Percentiles rank a stretch among this genome's conserved stretches.
Conservation (phyloP, 1,140 invertebrate genomes). For the Hyles vespertilio region DNA sequence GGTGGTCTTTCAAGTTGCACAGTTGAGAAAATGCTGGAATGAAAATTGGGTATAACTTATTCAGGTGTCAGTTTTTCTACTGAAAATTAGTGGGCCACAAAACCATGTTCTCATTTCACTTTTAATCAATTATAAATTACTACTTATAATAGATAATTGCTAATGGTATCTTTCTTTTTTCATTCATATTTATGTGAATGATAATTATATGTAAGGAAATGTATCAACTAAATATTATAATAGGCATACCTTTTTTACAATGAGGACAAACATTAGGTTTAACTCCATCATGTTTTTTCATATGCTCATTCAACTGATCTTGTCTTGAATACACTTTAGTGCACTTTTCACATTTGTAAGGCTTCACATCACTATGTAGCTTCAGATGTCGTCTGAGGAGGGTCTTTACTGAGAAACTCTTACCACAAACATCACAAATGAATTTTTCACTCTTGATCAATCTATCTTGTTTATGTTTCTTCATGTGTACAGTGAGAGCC, state of each 20-base stretch:
- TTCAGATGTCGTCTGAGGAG: constrained; percentile 60
- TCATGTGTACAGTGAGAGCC: constrained; percentile 37
- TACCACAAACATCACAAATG: constrained; percentile 54
- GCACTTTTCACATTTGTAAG: constrained; percentile 64
- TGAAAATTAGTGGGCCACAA: too few species aligned
- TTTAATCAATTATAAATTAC: too few species aligned
- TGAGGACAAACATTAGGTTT: constrained; percentile 78
- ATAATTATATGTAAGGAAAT: neutral
- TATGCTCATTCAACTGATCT: constrained; percentile 76
- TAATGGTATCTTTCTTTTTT: too few species aligned
- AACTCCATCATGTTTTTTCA: constrained; percentile 75
- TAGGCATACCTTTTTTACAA: constrained; percentile 74
- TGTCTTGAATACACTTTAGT: constrained; percentile 75
- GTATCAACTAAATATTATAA: neutral
- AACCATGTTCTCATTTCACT: too few species aligned
- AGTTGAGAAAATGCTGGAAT: constrained; percentile 69
- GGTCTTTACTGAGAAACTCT: constrained; percentile 53
- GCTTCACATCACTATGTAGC: constrained; percentile 47
- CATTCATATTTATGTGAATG: too few species aligned
- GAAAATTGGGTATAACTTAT: neutral
- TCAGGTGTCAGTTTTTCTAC: neutral
- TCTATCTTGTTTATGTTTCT: constrained; percentile 31
- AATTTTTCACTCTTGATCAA: constrained; percentile 17
- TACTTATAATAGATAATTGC: too few species aligned
- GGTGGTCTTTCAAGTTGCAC: constrained; percentile 75